Base-by-base conservation (phyloP, 2,113 vertebrate genomes). In the Todiramphus chloris region DNA sequence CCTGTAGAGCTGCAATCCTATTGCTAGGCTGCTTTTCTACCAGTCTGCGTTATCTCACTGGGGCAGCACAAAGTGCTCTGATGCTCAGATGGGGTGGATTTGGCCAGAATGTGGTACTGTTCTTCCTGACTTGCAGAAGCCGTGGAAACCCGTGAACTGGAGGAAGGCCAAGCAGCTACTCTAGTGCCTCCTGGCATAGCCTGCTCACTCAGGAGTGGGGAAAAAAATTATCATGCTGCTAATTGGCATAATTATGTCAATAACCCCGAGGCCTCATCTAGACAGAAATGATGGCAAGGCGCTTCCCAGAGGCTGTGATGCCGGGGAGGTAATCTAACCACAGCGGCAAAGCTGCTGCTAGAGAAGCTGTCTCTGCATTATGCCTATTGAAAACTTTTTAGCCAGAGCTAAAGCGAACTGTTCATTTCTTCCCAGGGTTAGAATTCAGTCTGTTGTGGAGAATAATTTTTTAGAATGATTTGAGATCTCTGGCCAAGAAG, bases 231-330 rank as follows among this genome's bases (percentile, higher is more conserved):
- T 74, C 90, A 70, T 81, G 92, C 76, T 86, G 76, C 64, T 97
- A 96, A 96, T 93, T 93, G 90, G 64, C 86, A 94, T 83, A 95
- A 94, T 96, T 93, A 83, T 89, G 91, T 93, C 93, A 95, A 74
- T 94, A 94, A 77, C 39, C 59, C 48, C 30, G 35, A 64, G 88
- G 79, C 75, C n/a, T 37, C 59, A 88, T 43, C 63, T 76, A 83
- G 85, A 58, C 11, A 83, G 79, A 90, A 86, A 69, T 25, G 63
- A 81, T 59, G 2, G 11, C 12, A n/a, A 75, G 92, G 75, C 53
- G 76, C 82, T 82, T 90, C 88, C 68, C 68, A 88, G 88, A n/a
- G 68, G 55, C n/a, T 59, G 43, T 48, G 70, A 16, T 43, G 23
- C n/a, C 27, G 56, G n/a, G 27, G 62, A 33, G 25, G 39, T 16